A percentile compares a stretch with the other conserved stretches of the same genome.
phyloP scores from a whole-genome alignment of 2,113 vertebrate species.

The Vulpes lagopus region DNA sequence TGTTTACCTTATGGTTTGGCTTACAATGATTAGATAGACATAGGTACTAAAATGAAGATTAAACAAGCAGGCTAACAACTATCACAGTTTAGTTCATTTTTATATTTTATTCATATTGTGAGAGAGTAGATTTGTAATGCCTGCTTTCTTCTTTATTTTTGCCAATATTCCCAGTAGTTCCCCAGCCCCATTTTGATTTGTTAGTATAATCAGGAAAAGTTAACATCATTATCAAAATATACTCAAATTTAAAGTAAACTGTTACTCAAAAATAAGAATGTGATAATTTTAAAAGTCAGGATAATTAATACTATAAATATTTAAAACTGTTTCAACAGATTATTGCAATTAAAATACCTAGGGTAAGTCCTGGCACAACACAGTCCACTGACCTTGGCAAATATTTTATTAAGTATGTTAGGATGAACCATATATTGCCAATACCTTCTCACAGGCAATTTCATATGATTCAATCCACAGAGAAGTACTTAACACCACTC shows the following conservation, averaged over 20 bases:
- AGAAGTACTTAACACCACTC: neutral
- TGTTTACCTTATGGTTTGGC: neutral
- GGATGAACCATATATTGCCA: neutral
- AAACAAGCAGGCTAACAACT: slow-evolving; percentile 26
- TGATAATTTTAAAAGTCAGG: neutral
- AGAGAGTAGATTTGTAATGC: slow-evolving; percentile 32
- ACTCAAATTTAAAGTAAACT: slow-evolving; percentile 23
- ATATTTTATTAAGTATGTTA: neutral
- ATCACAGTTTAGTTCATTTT: neutral
- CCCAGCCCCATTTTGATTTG: slow-evolving; percentile 4
- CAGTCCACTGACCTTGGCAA: neutral
- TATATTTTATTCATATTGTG: neutral
- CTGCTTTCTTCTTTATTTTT: slow-evolving; percentile 34
- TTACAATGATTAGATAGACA: neutral
- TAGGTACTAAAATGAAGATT: neutral
- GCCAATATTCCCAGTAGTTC: neutral
- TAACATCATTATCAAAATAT: slow-evolving; percentile 17
- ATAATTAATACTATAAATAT: slow-evolving; percentile 13
- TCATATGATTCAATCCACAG: neutral
- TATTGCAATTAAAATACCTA: neutral
- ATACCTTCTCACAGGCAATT: neutral
- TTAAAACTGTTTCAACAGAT: neutral
- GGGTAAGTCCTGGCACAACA: neutral
- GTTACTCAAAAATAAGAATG: neutral
- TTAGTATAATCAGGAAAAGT: neutral